phyloP scores from a whole-genome alignment of 1,140 invertebrate genomes.

The Eupeodes corollae region DNA sequence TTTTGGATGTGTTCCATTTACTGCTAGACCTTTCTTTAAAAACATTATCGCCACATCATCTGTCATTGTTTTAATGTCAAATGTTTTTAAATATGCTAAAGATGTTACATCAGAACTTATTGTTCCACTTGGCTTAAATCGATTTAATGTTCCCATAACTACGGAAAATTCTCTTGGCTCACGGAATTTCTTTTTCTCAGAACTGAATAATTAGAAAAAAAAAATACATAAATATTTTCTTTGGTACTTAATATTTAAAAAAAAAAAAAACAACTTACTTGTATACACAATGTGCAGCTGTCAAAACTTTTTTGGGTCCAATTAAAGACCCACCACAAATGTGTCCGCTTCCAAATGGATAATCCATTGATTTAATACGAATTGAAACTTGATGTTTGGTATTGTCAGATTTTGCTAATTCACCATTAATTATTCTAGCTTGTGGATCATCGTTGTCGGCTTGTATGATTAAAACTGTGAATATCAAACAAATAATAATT shows the following conservation, averaged over 20 bases:
- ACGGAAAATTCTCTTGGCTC: conserved; percentile 24
- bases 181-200: conserved; percentile 22
- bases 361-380: conserved; percentile 19
- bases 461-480: not conserved
- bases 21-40: conserved; percentile 8
- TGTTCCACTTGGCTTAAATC: conserved; percentile 20
- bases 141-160: conserved; percentile 30
- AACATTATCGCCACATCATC: conserved; percentile 32
- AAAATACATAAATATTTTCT: too few species aligned
- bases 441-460: not conserved
- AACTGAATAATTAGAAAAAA: conserved; percentile 10
- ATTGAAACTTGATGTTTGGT: conserved; percentile 33
- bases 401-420: conserved; percentile 11
- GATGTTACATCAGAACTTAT: conserved; percentile 25
- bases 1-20: conserved; percentile 8
- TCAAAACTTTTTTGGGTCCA: conserved; percentile 32
- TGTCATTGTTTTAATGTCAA: conserved; percentile 28
- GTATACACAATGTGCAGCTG: conserved; percentile 41
- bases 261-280: conserved; percentile 18
- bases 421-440: conserved; percentile 29
- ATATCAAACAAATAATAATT: too few species aligned
- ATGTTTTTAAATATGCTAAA: conserved; percentile 33
- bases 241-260: not conserved
- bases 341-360: conserved; percentile 27
- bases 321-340: conserved; percentile 37